Base-by-base conservation (phyloP, 2,797 vertebrate species). In the Margarornis squamiger region DNA sequence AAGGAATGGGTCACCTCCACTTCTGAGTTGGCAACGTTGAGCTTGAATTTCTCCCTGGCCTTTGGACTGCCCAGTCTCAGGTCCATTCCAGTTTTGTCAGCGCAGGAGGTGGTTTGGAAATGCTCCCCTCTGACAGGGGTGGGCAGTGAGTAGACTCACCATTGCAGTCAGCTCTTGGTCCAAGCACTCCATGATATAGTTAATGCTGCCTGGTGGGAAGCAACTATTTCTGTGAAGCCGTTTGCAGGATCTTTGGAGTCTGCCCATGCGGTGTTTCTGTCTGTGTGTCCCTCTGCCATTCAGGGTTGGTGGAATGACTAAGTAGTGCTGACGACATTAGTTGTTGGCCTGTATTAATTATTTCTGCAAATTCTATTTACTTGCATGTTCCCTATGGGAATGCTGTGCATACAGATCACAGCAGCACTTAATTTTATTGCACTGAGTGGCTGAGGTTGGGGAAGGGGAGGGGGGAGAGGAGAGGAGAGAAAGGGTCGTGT, bases 361-460 rank as follows among this genome's bases (percentile, higher is more conserved):
- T 96, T 96, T 96, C 96, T 21, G 2, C 11, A 24, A 92, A 84
- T 90, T 88, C 84, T 93, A 34, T 95, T 96, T 93, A 90, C 84
- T 92, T 90, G 92, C 10, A 1, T 23, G 54, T 51, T 91, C 92
- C 91, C 94, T 90, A 18, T 95, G 96, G 94, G 94, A 93, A 94
- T 92, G 91, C 88, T 92, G 77, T 87, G 83, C 90, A 76, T 92
- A 85, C 88, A 77, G 92, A 95, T 91, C 87, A 73, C 79, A 79
- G 86, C 86, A 52, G 91, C 88, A 86, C 93, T 93, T 95, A 76
- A 78, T 97, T 97, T 93, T 95, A 92, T 94, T 96, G 94, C 96
- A 76, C 86, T 46, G 73, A 93, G 68, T 0, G 20, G 81, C 90
- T 70, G 82, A 88, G 92, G 63, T 3, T 93, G 86, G n/a, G 76